Percentiles rank a stretch among this genome's conserved stretches.
Evolutionary conservation across 1,140 invertebrate species (phyloP).

Genomic region (Holcopasites calliopsidis): DNA sequence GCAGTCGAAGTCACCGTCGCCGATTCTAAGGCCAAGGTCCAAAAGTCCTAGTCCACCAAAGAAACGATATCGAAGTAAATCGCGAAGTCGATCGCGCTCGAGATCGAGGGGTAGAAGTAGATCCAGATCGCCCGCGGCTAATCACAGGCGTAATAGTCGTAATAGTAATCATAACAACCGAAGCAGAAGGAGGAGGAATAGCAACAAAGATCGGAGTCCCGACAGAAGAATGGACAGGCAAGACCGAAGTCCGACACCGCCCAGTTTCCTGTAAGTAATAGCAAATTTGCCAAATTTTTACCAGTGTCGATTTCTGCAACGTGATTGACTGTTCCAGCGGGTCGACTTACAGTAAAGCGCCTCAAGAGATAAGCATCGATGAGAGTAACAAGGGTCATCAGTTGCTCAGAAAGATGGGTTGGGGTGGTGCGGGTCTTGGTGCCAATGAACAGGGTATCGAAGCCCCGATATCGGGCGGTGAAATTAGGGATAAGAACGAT

Average conservation of each 20-base stretch:
- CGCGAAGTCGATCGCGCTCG: constrained; percentile 79
- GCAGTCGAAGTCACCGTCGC: constrained; percentile 87
- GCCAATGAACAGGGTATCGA: constrained; percentile 96
- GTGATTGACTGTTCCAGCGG: constrained; percentile 61
- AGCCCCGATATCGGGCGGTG: constrained; percentile 94
- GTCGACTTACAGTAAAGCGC: constrained; percentile 78
- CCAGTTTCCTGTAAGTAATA: constrained; percentile 86
- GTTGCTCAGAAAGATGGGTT: constrained; percentile 97
- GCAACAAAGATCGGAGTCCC: constrained; percentile 75
- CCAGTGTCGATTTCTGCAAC: background rate
- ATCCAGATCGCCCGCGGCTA: constrained; percentile 81
- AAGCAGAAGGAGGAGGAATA: constrained; percentile 75
- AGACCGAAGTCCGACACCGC: constrained; percentile 88
- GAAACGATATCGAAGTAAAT: constrained; percentile 86
- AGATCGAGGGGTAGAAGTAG: constrained; percentile 79
- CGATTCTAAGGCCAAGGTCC: constrained; percentile 83
- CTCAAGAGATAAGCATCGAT: constrained; percentile 84
- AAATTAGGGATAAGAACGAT: constrained; percentile 93
- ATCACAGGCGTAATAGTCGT: constrained; percentile 71
- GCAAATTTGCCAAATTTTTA: too few species aligned
- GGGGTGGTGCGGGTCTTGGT: constrained; percentile 93
- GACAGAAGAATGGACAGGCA: constrained; percentile 73
- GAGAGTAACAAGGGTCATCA: constrained; percentile 97
- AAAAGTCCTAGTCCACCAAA: constrained; percentile 87
- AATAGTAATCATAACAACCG: constrained; percentile 69